Base-by-base conservation (phyloP, 1,140 invertebrate genomes). In the Drosophila nebulosa region DNA sequence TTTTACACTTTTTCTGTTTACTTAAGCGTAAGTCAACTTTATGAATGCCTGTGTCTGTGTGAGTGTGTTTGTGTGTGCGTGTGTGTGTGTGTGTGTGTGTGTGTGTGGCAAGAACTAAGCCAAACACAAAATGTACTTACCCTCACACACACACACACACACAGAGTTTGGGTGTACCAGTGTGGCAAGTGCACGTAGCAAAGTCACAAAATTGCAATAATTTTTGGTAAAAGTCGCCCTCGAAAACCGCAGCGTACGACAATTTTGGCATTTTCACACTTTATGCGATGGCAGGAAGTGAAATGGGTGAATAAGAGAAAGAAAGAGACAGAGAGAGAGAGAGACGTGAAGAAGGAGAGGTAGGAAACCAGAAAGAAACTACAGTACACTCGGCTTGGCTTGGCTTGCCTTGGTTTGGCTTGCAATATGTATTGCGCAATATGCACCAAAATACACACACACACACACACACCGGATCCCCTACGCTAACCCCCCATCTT, bases 1-100 rank as follows among this genome's bases (percentile, higher is more conserved):
- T 86, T 85, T 85, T 76, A 74, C 81, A 85, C 81, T 85, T 85
- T 85, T 86, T 64, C 74, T 78, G 81, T 86, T 86, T 86, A 85
- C 81, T 85, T 85, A 74, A 86, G 81, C 81, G 81, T 85, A 76
- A 70, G 69, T 66, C 77, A 77, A 85, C 66, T 85, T 85, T 86
- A 78, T 78, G 65, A 85, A 85, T 77, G 73, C 46, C 74, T 58
- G 27, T 32, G 26, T 32, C n/a, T 35, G 32, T n/a, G n/a, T n/a
- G n/a, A n/a, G n/a, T n/a, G n/a, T n/a, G n/a, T 64, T 59, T 69
- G 69, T 58, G 61, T 58, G 57, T 36, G 39, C 39, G 61, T 51
- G 36, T 9, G 14, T 64, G 63, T 69, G 69, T 58, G 61, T 58
- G 57, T 64, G 63, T 69, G 69, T 58, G 61, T 58, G 57, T 36